These are phyloP conservation scores for Zeugodacus cucurbitae DNA, from an alignment of 1,140 invertebrate genomes.

Conservation along the genomic window DNA sequence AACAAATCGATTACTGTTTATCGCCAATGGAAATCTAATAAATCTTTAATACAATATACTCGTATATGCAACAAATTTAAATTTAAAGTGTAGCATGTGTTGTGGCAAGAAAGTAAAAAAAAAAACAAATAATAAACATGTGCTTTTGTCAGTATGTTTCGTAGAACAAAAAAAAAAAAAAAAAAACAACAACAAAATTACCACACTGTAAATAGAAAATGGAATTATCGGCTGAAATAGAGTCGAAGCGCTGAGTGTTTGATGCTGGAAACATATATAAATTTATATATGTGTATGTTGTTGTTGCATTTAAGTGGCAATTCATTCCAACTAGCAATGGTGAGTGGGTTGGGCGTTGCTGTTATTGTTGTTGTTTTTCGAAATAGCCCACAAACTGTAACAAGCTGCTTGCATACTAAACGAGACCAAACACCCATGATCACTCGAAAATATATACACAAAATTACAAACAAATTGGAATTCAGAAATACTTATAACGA, in stretches of 20 bases:
- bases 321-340: neutral
- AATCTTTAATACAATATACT: constrained; percentile 3
- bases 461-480: too few species aligned
- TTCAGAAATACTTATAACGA: too few species aligned
- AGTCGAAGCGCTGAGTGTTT: neutral
- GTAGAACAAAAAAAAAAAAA: too few species aligned
- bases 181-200: neutral
- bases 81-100: constrained; percentile 1
- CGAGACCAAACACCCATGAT: too few species aligned
- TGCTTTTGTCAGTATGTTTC: neutral
- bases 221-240: neutral
- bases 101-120: neutral
- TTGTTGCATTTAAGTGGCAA: neutral
- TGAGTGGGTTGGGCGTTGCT: neutral
- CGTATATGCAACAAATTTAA: neutral
- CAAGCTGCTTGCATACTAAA: neutral
- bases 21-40: constrained; percentile 33
- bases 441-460: too few species aligned
- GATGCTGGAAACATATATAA: neutral
- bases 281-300: neutral
- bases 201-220: neutral
- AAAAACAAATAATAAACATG: neutral
- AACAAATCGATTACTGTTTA: constrained; percentile 33
- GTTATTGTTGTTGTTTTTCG: neutral
- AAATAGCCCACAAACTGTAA: neutral